phyloP scores from a whole-genome alignment of 2,888 invertebrate genomes.

The Diplolepis rosae region DNA sequence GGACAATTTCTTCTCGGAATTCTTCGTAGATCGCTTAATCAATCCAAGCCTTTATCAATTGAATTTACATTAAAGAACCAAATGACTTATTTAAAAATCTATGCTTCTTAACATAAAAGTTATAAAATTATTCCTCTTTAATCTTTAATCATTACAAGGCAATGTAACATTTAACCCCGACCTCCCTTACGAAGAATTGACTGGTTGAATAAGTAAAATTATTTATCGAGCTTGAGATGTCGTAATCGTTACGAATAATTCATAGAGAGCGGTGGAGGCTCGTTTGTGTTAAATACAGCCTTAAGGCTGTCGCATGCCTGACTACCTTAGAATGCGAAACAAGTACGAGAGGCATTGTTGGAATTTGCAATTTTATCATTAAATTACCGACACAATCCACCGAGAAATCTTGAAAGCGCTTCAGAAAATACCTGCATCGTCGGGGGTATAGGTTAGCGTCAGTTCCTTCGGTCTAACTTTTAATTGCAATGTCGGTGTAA shows the following conservation, averaged over 20 bases:
- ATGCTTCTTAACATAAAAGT: no score
- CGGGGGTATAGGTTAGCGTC: not conserved
- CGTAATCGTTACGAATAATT: constrained; percentile 1
- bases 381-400: not conserved
- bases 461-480: not conserved
- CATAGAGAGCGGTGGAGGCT: not conserved
- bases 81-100: no score
- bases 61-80: no score
- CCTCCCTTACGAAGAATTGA: not conserved
- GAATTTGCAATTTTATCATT: constrained; percentile 35
- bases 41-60: no score
- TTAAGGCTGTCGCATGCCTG: constrained; percentile 25
- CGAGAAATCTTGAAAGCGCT: not conserved
- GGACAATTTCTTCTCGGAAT: no score
- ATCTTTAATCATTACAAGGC: not conserved
- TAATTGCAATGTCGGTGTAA: constrained; percentile 45
- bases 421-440: not conserved
- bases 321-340: constrained; percentile 50
- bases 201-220: not conserved
- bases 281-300: not conserved
- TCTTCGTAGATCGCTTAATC: no score
- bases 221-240: not conserved
- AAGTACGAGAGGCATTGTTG: constrained; percentile 9
- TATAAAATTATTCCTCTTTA: not conserved
- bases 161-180: constrained; percentile 2